Base-by-base conservation (phyloP, 1,140 invertebrate species). In the Potamilus streckersoni region DNA sequence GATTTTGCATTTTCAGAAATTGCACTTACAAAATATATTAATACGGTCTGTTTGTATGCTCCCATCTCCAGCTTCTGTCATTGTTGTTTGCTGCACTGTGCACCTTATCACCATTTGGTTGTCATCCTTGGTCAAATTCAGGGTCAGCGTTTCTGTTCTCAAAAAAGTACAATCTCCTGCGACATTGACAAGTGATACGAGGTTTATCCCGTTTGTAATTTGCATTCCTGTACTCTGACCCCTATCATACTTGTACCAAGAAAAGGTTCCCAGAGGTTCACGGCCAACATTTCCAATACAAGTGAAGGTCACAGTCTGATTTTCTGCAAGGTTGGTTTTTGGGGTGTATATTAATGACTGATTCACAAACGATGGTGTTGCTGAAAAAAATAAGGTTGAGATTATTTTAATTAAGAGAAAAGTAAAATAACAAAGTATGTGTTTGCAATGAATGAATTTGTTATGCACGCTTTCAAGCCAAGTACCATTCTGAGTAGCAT, bases 241-340 rank as follows among this genome's bases (percentile, higher is more conserved):
- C 11, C 5, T 27, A 15, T 61, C 11, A 59, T 61, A 74, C 31
- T 74, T 68, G 58, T 68, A 74, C 73, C 73, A 74, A 27, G 23
- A 58, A 17, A 74, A 38, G 20, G 59, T 27, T 14, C 73, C 73
- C 20, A 49, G 38, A 20, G 73, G 73, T 19, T 74, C 66, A 55
- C 55, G 60, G 4, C 73, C 73, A 23, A 74, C 73, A 74, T 74
- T 66, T 8, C 73, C 73, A 56, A 31, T 27, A 62, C 73, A 74
- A 14, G 65, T 60, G 62, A 74, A 74, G 12, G n/a, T 23, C 8
- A 74, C 73, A 14, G 38, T n/a, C 17, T 74, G 65, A 61, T 59
- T 49, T 15, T 68, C 65, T 6, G 49, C 66, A 17, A 74, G 20
- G 73, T 69, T 60, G n/a, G 73, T 55, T 17, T 8, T 17, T 31